These are phyloP conservation scores for Hyposoter didymator DNA, from an alignment of 2,888 invertebrate genomes.

Conservation along the genomic window DNA sequence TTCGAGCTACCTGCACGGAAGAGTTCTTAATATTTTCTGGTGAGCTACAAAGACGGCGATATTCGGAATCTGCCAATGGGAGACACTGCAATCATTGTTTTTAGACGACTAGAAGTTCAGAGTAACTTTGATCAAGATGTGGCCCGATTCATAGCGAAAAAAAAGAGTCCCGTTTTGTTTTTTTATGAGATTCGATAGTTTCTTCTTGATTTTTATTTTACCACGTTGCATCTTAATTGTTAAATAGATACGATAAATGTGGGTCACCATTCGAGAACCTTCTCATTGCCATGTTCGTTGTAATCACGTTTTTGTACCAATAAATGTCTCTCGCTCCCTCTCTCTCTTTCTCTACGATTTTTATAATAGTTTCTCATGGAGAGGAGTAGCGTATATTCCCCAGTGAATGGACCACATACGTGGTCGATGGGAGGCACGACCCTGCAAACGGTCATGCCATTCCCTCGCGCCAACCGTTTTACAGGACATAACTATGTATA, in stretches of 20 bases:
- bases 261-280: conserved; percentile 66
- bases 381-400: conserved; percentile 56
- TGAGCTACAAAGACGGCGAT: no score
- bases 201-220: conserved; percentile 3
- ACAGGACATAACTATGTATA: conserved; percentile 14
- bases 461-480: conserved; percentile 58
- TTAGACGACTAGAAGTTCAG: neutral
- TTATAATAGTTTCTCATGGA: conserved; percentile 20
- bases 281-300: conserved; percentile 51
- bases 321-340: conserved; percentile 19
- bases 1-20: no score
- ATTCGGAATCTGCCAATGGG: no score
- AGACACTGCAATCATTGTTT: no score
- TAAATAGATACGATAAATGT: conserved; percentile 54
- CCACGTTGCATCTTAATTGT: conserved; percentile 44
- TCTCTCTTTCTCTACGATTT: conserved; percentile 31
- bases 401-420: conserved; percentile 62
- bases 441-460: conserved; percentile 58
- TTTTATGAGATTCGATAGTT: neutral
- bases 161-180: neutral
- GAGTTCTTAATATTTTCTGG: no score
- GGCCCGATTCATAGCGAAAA: no score
- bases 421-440: conserved; percentile 54
- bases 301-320: conserved; percentile 43
- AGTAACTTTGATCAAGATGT: neutral